A percentile compares a stretch with the other conserved stretches of the same genome.
Evolutionary conservation across 2,888 invertebrate genomes (phyloP).

Genomic region (Seira musarum): DNA sequence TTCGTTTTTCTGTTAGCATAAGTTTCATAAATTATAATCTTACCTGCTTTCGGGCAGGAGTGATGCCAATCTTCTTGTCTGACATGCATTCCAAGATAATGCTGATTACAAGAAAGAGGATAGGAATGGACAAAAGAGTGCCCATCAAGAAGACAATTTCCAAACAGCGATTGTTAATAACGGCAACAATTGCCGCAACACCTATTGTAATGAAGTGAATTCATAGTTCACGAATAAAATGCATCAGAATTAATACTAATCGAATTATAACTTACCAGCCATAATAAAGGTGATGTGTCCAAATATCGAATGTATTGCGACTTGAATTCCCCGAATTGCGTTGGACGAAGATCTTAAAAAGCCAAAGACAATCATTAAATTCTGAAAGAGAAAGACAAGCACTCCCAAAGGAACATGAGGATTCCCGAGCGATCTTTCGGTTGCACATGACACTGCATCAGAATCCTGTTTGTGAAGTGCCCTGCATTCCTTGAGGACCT

Average conservation of each 20-base stretch:
- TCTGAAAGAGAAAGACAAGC: conserved; percentile 20
- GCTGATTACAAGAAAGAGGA: background rate
- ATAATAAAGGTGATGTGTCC: conserved; percentile 24
- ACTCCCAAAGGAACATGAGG: conserved; percentile 20
- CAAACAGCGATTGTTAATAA: background rate
- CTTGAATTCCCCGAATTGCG: conserved; percentile 6
- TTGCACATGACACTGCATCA: background rate
- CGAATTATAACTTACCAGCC: conserved; percentile 17
- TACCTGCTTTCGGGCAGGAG: background rate
- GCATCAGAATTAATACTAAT: no score
- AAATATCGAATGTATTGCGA: conserved; percentile 22
- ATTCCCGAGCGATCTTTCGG: background rate
- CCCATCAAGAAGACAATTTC: background rate
- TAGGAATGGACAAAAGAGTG: background rate
- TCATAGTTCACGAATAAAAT: no score
- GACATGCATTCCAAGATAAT: conserved; percentile 14
- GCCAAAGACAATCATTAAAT: conserved; percentile 16
- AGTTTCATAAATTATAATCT: background rate
- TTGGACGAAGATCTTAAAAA: background rate
- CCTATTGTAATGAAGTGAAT: background rate
- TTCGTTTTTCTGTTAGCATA: background rate
- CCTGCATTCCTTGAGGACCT: background rate
- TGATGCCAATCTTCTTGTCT: conserved; percentile 2
- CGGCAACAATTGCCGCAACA: conserved; percentile 19
- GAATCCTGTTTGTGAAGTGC: background rate